Evolutionary conservation across 2,797 vertebrate genomes (phyloP).

Genomic region (Megalops cyprinoides): DNA sequence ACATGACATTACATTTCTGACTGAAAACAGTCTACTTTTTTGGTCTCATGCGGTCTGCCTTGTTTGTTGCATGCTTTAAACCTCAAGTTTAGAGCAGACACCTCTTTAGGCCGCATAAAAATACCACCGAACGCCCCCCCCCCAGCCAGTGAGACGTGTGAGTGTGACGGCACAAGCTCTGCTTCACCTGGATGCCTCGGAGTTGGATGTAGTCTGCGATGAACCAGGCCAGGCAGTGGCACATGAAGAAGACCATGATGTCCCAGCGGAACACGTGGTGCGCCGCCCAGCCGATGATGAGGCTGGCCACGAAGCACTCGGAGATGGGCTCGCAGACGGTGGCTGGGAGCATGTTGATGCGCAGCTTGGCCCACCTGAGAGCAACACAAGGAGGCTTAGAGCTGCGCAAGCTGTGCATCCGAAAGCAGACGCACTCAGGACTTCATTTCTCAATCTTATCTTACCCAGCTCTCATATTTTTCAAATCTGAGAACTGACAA

Average conservation of each 20-base stretch:
- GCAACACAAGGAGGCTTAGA: not conserved
- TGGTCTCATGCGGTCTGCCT: no score
- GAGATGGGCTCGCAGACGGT: constrained; percentile 95
- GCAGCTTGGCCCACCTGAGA: constrained; percentile 90
- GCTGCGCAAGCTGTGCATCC: not conserved
- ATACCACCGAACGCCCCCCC: not conserved
- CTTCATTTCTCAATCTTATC: not conserved
- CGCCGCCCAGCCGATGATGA: constrained; percentile 95
- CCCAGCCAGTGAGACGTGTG: no score
- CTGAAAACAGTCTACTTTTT: no score
- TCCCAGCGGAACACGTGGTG: constrained; percentile 97
- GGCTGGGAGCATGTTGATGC: constrained; percentile 96
- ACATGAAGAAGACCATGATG: constrained; percentile 99
- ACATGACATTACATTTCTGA: no score
- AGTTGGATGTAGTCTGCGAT: constrained; percentile 95
- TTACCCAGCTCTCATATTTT: no score
- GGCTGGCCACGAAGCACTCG: constrained; percentile 94
- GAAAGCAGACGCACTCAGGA: not conserved
- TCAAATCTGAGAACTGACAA: not conserved
- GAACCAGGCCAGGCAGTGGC: constrained; percentile 97
- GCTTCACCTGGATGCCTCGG: constrained; percentile 88
- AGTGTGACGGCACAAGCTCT: no score
- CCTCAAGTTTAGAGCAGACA: no score
- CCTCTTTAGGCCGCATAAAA: no score
- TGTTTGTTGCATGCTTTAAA: no score